Percentiles rank a stretch among this genome's conserved stretches.
phyloP scores from a whole-genome alignment of 1,140 invertebrate species.

The Orius insidiosus region DNA sequence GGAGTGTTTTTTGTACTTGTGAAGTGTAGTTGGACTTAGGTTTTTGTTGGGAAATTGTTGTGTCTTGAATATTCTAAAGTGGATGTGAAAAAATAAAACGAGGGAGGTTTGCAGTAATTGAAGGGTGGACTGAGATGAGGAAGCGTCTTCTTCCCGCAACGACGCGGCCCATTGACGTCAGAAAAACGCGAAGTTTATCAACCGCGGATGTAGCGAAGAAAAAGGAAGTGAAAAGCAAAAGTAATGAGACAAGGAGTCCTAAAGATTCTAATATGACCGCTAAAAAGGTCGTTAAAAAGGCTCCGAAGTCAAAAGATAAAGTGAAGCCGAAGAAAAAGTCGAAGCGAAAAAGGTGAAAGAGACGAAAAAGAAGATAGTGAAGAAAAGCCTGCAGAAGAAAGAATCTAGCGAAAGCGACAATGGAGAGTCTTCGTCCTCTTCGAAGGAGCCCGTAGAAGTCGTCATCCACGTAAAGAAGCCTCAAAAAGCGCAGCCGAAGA shows the following conservation, averaged over 20 bases:
- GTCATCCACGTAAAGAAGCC: constrained; percentile 14
- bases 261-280: constrained; percentile 1
- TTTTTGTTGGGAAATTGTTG: too few species aligned
- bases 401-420: constrained; percentile 3
- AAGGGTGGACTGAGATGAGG: constrained; percentile 8
- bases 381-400: constrained; percentile 1
- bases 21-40: too few species aligned
- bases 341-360: constrained; percentile 1
- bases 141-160: constrained; percentile 7
- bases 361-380: constrained; percentile 4
- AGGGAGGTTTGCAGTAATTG: neutral
- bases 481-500: constrained; percentile 11
- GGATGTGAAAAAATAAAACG: neutral
- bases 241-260: neutral
- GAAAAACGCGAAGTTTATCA: neutral
- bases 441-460: constrained; percentile 15
- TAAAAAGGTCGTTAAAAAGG: constrained; percentile 12
- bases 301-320: constrained; percentile 5
- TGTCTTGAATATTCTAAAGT: too few species aligned
- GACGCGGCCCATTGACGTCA: constrained; percentile 3
- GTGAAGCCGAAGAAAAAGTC: constrained; percentile 3
- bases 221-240: constrained; percentile 3
- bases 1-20: too few species aligned
- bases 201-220: neutral
- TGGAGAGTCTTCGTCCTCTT: neutral